Evolutionary conservation across 2,797 vertebrate genomes (phyloP).

Genomic region (Clarias platycephalus): DNA sequence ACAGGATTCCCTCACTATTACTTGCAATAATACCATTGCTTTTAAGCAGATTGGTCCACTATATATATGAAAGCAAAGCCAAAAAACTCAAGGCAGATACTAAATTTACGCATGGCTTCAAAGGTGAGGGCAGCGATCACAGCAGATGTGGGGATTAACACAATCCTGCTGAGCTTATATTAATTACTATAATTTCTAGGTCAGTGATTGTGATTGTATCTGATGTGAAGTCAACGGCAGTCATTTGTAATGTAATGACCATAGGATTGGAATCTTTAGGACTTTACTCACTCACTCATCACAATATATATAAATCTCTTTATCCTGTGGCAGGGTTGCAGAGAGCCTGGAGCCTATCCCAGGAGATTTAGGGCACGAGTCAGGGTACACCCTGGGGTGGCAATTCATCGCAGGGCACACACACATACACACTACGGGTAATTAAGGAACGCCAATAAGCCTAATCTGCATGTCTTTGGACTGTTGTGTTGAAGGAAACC

Average conservation of each 20-base stretch:
- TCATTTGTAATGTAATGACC: not conserved
- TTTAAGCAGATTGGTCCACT: slow-evolving; percentile 26
- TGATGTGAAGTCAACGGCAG: slow-evolving; percentile 8
- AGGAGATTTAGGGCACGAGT: too few species aligned
- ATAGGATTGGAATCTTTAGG: not conserved
- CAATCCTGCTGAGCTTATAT: slow-evolving; percentile 45
- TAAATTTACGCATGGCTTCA: slow-evolving; percentile 25
- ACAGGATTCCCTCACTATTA: slow-evolving; percentile 1
- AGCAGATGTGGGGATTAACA: slow-evolving; percentile 49
- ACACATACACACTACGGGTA: too few species aligned
- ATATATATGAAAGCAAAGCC: too few species aligned
- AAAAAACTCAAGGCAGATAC: slow-evolving; percentile 25
- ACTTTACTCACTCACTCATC: not conserved
- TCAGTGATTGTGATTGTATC: slow-evolving; percentile 27
- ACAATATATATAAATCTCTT: too few species aligned
- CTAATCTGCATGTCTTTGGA: too few species aligned
- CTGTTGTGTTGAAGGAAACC: too few species aligned
- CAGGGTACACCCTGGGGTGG: too few species aligned
- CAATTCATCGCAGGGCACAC: too few species aligned
- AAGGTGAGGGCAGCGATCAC: slow-evolving; percentile 38
- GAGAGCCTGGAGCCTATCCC: too few species aligned
- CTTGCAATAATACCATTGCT: not conserved
- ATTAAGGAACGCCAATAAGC: too few species aligned
- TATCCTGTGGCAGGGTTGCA: too few species aligned
- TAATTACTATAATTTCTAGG: slow-evolving; percentile 52